These are phyloP conservation scores for Pteropus alecto DNA, from an alignment of 2,113 vertebrate genomes.

Conservation along the genomic window DNA sequence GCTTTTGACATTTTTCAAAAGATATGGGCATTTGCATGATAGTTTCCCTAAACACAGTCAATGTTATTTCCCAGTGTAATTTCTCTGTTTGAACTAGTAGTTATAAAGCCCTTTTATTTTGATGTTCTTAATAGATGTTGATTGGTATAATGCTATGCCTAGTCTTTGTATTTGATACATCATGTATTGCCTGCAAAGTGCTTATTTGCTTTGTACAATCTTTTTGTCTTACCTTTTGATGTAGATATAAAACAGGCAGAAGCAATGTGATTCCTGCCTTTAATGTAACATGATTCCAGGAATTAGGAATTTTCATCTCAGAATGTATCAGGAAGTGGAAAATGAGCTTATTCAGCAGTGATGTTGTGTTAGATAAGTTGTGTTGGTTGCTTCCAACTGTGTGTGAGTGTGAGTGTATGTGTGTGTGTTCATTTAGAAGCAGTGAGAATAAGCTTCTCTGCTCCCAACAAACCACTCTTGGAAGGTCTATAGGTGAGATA, in stretches of 20 bases:
- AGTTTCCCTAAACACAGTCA: constrained; percentile 18
- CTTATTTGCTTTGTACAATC: constrained; percentile 51
- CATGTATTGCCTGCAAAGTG: constrained; percentile 52
- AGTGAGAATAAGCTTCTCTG: background rate
- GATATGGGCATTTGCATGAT: background rate
- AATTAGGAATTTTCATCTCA: constrained; percentile 74
- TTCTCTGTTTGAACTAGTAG: constrained; percentile 49
- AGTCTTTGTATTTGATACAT: constrained; percentile 28
- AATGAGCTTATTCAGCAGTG: background rate
- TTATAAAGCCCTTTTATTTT: constrained; percentile 60
- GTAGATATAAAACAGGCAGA: constrained; percentile 79
- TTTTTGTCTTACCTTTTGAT: constrained; percentile 53
- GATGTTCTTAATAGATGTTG: constrained; percentile 53
- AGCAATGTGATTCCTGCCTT: constrained; percentile 64
- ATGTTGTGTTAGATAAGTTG: background rate
- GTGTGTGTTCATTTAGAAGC: background rate
- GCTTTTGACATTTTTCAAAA: background rate
- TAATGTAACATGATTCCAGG: constrained; percentile 72
- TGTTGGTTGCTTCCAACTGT: background rate
- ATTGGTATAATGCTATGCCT: constrained; percentile 35
- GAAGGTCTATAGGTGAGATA: background rate
- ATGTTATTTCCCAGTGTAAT: background rate
- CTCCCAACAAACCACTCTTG: background rate
- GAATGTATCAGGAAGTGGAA: constrained; percentile 62
- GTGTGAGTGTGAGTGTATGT: background rate